A percentile compares a stretch with the other conserved stretches of the same genome.
Evolutionary conservation across 1,140 invertebrate genomes (phyloP).

Genomic region (Ceratoteleas bidentatus): DNA sequence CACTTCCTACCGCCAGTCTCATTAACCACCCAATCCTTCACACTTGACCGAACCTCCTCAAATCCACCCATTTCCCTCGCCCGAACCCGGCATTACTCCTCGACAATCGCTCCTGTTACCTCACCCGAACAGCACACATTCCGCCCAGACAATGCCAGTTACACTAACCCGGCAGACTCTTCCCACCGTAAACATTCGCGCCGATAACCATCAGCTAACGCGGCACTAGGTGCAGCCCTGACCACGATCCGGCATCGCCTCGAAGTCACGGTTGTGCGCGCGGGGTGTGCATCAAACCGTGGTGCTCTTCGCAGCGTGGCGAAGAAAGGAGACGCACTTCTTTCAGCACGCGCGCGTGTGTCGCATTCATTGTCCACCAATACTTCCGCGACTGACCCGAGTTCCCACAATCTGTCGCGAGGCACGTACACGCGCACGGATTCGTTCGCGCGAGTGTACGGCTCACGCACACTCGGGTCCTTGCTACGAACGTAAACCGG

Average conservation of each 20-base stretch:
- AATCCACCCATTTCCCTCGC: too few relatives aligned
- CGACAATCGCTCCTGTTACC: too few relatives aligned
- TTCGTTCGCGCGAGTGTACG: constrained; percentile 23
- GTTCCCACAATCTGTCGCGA: constrained; percentile 58
- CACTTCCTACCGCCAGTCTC: too few relatives aligned
- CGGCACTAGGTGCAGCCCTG: constrained; percentile 1
- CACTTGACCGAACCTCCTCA: too few relatives aligned
- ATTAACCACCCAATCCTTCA: too few relatives aligned
- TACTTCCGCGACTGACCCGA: constrained; percentile 57
- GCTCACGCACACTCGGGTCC: constrained; percentile 33
- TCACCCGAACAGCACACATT: too few relatives aligned
- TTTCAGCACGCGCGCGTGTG: constrained; percentile 19
- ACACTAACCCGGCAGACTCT: too few relatives aligned
- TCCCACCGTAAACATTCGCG: too few relatives aligned
- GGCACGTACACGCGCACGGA: constrained; percentile 25
- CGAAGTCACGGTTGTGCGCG: constrained; percentile 23
- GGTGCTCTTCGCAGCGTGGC: constrained; percentile 26
- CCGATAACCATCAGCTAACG: too few relatives aligned
- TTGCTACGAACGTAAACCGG: constrained; percentile 28
- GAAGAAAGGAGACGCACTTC: constrained; percentile 48
- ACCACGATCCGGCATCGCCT: constrained; percentile 11
- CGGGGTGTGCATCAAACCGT: constrained; percentile 40
- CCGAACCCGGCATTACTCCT: too few relatives aligned
- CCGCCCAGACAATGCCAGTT: too few relatives aligned
- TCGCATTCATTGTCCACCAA: constrained; percentile 62